A percentile compares a stretch with the other conserved stretches of the same genome.
phyloP scores from a whole-genome alignment of 2,797 vertebrate genomes.

The Rhodeus uyekii region DNA sequence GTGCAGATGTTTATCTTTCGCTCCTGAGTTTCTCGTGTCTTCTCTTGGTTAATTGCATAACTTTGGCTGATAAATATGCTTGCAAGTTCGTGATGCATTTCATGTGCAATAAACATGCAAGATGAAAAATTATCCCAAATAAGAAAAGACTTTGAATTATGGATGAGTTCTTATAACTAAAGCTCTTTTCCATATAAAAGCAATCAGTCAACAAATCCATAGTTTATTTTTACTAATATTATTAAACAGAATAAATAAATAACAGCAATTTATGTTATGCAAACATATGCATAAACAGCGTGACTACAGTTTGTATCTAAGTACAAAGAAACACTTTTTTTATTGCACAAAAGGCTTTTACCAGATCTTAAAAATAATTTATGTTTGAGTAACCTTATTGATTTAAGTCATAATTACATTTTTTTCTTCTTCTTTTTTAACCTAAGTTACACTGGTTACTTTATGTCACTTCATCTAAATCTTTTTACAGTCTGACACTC shows the following conservation, averaged over 20 bases:
- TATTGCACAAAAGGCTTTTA: background rate
- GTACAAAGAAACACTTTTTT: background rate
- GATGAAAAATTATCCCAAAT: background rate
- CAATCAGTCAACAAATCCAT: background rate
- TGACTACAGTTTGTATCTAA: background rate
- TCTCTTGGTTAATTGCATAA: background rate
- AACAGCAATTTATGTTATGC: background rate
- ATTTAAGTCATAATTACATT: background rate
- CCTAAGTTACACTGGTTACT: background rate
- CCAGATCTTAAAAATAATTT: background rate
- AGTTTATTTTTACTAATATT: background rate
- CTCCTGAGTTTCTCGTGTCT: background rate
- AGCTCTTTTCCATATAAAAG: background rate
- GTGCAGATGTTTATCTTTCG: background rate
- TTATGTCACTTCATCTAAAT: background rate
- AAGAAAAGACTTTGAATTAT: background rate
- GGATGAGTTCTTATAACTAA: background rate
- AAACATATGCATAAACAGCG: background rate
- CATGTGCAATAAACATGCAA: background rate
- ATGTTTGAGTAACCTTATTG: background rate
- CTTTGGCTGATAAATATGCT: background rate
- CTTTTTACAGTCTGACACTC: conserved; percentile 27
- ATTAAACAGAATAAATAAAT: background rate
- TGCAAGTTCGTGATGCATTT: background rate
- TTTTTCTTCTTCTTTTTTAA: background rate